phyloP scores from a whole-genome alignment of 2,797 vertebrate species.

The Syngnathus acus region DNA sequence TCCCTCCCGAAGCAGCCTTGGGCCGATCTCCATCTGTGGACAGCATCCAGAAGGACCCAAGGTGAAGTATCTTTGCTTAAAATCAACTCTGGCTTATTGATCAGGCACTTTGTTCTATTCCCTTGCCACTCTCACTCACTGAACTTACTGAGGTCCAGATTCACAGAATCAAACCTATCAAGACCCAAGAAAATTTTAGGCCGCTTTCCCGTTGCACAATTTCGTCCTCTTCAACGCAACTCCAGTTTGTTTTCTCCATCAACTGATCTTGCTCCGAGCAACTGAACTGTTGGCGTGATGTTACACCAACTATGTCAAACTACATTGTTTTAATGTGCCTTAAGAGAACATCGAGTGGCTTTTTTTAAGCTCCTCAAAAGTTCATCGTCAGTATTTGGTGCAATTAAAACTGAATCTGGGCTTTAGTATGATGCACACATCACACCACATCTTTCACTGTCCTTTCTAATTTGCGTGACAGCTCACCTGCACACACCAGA shows the following conservation, averaged over 20 bases:
- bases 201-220: not conserved
- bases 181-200: not conserved
- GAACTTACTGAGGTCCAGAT: constrained; percentile 63
- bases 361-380: not conserved
- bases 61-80: constrained; percentile 69
- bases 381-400: not conserved
- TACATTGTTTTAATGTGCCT: not conserved
- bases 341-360: no score
- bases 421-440: constrained; percentile 59
- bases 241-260: not conserved
- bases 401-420: constrained; percentile 53
- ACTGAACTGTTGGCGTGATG: no score
- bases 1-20: constrained; percentile 90
- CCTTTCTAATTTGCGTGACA: constrained; percentile 14
- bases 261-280: not conserved
- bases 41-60: constrained; percentile 99
- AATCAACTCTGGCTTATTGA: constrained; percentile 29
- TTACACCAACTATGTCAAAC: not conserved
- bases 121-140: constrained; percentile 40
- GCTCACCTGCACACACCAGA: not conserved
- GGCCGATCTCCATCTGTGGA: constrained; percentile 96
- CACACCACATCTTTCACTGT: constrained; percentile 60
- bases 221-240: not conserved
- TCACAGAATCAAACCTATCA: constrained; percentile 51
- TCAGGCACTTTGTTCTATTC: constrained; percentile 38